A percentile compares a stretch with the other conserved stretches of the same genome.
Evolutionary conservation across 2,797 vertebrate genomes (phyloP).

Genomic region (Sardinella longiceps): DNA sequence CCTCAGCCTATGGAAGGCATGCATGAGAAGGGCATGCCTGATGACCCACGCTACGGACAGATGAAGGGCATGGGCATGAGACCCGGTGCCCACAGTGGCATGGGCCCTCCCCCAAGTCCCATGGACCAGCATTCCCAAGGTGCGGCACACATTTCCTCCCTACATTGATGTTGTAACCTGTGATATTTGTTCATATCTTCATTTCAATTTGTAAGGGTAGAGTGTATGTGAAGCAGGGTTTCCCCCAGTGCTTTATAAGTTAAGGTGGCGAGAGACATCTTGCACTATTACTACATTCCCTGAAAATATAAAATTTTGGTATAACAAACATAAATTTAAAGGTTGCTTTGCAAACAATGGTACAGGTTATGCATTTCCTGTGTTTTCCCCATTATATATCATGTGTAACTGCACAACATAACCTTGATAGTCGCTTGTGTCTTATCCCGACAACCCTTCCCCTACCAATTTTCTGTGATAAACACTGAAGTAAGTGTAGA

Average conservation of each 20-base stretch:
- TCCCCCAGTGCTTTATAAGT: too few relatives aligned
- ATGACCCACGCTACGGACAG: conserved; percentile 88
- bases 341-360: too few relatives aligned
- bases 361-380: too few relatives aligned
- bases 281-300: too few relatives aligned
- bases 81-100: conserved; percentile 82
- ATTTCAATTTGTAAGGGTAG: not conserved
- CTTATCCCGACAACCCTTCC: too few relatives aligned
- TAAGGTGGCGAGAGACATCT: too few relatives aligned
- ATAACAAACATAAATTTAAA: too few relatives aligned
- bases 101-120: conserved; percentile 93
- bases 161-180: not conserved
- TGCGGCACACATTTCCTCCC: conserved; percentile 47
- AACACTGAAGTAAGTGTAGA: not conserved
- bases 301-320: too few relatives aligned
- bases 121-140: conserved; percentile 98
- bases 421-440: too few relatives aligned
- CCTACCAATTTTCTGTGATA: too few relatives aligned
- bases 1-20: conserved; percentile 89
- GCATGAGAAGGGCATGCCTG: conserved; percentile 88
- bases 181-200: not conserved
- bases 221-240: not conserved
- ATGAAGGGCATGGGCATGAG: conserved; percentile 93
- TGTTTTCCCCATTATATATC: too few relatives aligned
- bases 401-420: too few relatives aligned